Evolutionary conservation across 2,888 invertebrate species (phyloP).

Genomic region (Neuroscelio doddi): DNA sequence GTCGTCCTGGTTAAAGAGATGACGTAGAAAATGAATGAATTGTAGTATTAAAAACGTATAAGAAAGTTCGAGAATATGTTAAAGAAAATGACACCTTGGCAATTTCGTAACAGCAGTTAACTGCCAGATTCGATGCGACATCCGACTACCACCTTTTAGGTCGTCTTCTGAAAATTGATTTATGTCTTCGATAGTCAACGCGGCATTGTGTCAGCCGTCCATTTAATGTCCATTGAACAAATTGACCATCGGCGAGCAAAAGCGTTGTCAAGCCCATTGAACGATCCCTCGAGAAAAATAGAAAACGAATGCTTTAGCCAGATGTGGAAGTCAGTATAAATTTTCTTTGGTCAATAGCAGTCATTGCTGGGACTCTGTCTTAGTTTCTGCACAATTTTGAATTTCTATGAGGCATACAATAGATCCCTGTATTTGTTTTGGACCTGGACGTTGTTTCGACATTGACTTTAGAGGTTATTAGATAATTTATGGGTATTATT

Average conservation of each 20-base stretch:
- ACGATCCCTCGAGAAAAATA: slow-evolving; percentile 57
- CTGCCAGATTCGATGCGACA: slow-evolving; percentile 11
- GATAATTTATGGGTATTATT: no score
- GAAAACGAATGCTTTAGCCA: slow-evolving; percentile 39
- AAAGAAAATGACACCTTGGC: neutral
- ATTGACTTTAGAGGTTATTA: no score
- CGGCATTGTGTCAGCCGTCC: slow-evolving; percentile 45
- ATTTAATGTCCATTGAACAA: slow-evolving; percentile 63
- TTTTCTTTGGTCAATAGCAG: slow-evolving; percentile 27
- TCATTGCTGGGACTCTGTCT: slow-evolving; percentile 33
- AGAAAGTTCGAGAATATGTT: no score
- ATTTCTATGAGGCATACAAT: no score
- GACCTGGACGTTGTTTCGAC: no score
- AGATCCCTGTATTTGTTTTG: no score
- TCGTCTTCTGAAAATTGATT: slow-evolving; percentile 60
- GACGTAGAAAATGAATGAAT: no score
- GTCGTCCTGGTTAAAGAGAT: no score
- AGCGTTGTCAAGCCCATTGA: slow-evolving; percentile 58
- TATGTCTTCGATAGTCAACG: slow-evolving; percentile 57
- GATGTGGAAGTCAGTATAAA: slow-evolving; percentile 50
- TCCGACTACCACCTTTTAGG: slow-evolving; percentile 44
- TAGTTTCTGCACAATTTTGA: no score
- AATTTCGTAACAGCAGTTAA: neutral
- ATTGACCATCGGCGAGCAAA: slow-evolving; percentile 60
- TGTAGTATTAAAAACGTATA: no score